Percentiles rank a stretch among this genome's conserved stretches.
Evolutionary conservation across 2,888 invertebrate species (phyloP).

Genomic region (Chymomyza amoena): DNA sequence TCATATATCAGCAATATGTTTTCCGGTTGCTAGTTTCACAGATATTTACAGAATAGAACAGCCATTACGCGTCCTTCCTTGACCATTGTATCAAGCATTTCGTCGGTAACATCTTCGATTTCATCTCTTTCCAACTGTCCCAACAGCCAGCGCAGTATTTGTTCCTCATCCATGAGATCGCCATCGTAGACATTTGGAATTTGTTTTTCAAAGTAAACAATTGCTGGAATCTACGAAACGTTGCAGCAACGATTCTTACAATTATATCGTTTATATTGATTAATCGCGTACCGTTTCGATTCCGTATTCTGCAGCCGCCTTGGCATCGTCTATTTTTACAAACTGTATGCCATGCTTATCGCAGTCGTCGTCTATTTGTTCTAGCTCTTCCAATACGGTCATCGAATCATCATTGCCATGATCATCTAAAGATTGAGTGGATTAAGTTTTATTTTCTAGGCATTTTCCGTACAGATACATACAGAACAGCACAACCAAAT

Average conservation of each 20-base stretch:
- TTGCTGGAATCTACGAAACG: constrained; percentile 83
- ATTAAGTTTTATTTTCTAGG: constrained; percentile 1
- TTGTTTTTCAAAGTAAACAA: constrained; percentile 96
- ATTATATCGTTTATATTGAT: neutral
- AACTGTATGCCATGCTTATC: constrained; percentile 95
- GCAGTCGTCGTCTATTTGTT: constrained; percentile 96
- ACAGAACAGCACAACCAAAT: constrained; percentile 95
- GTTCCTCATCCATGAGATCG: constrained; percentile 93
- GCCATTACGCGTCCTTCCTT: constrained; percentile 93
- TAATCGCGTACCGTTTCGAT: constrained; percentile 82
- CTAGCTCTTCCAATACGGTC: constrained; percentile 90
- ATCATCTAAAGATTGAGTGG: constrained; percentile 84
- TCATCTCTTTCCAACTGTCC: constrained; percentile 94
- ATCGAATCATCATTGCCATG: constrained; percentile 93
- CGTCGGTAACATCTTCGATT: constrained; percentile 96
- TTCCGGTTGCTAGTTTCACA: constrained; percentile 61
- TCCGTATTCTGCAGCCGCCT: constrained; percentile 91
- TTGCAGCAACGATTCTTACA: neutral
- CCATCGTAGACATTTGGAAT: constrained; percentile 95
- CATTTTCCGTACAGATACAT: constrained; percentile 78
- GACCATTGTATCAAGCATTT: constrained; percentile 93
- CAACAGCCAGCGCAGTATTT: constrained; percentile 92
- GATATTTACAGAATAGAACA: constrained; percentile 90
- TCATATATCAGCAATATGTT: constrained; percentile 8
- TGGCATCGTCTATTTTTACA: constrained; percentile 93